Percentiles rank a stretch among this genome's conserved stretches.
These are phyloP conservation scores for Callyntrura sp. DNA, from an alignment of 2,888 invertebrate genomes.

Conservation along the genomic window DNA sequence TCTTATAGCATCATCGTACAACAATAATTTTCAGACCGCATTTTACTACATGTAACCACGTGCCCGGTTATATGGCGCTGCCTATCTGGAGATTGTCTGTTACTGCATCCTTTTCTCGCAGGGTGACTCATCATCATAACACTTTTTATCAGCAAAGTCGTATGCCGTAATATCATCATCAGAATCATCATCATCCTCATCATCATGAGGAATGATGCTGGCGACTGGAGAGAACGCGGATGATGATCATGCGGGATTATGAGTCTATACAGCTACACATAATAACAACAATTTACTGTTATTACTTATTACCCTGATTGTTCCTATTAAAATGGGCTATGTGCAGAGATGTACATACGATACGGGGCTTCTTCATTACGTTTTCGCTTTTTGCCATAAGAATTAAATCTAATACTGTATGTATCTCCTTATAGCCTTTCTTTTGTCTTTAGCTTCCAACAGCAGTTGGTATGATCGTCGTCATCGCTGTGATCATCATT, in stretches of 20 bases:
- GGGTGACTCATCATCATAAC: constrained; percentile 41
- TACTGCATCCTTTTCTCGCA: no score
- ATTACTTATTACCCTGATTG: constrained; percentile 43
- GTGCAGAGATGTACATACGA: no score
- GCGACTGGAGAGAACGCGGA: constrained; percentile 35
- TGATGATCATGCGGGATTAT: constrained; percentile 1
- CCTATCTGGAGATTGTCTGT: no score
- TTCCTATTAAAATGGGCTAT: constrained; percentile 52
- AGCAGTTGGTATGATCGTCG: constrained; percentile 1
- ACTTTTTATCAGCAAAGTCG: constrained; percentile 46
- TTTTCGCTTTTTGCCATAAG: neutral
- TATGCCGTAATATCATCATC: neutral
- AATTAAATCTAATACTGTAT: neutral
- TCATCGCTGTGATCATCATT: neutral
- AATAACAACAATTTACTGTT: constrained; percentile 20
- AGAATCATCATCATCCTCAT: no score
- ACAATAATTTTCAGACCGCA: no score
- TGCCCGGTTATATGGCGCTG: no score
- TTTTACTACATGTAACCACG: no score
- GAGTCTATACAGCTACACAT: constrained; percentile 10
- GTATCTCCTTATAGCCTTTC: neutral
- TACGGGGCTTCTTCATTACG: no score
- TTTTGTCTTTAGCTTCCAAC: constrained; percentile 45
- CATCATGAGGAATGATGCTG: constrained; percentile 44
- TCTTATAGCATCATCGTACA: no score